Evolutionary conservation across 2,888 invertebrate species (phyloP).

Genomic region (Conus canariensis): DNA sequence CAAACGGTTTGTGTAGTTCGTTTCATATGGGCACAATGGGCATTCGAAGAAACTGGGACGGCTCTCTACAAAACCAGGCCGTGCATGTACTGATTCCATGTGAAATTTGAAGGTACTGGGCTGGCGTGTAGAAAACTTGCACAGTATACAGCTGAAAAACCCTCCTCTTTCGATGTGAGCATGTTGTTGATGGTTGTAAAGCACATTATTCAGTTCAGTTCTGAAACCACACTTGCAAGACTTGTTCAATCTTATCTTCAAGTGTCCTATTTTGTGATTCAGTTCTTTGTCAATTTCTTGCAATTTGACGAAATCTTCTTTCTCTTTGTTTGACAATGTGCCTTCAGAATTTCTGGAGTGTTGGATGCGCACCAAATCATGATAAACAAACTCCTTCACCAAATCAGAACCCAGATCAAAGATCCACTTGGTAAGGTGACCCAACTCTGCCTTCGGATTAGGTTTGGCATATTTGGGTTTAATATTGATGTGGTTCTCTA

Average conservation of each 20-base stretch:
- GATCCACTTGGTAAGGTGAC: conserved; percentile 88
- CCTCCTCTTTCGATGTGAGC: conserved; percentile 64
- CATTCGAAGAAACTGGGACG: conserved; percentile 94
- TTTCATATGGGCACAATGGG: conserved; percentile 95
- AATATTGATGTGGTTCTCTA: conserved; percentile 58
- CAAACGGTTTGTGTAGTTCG: conserved; percentile 93
- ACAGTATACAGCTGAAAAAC: conserved; percentile 88
- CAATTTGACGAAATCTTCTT: conserved; percentile 84
- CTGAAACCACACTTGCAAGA: conserved; percentile 68
- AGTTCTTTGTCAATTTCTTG: conserved; percentile 78
- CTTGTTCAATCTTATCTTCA: conserved; percentile 58
- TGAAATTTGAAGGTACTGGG: conserved; percentile 87
- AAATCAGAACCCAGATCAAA: conserved; percentile 93
- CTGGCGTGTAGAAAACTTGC: conserved; percentile 86
- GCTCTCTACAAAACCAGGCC: conserved; percentile 89
- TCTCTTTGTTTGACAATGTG: conserved; percentile 82
- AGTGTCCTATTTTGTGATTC: conserved; percentile 64
- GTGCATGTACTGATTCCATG: conserved; percentile 93
- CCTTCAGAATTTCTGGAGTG: conserved; percentile 84
- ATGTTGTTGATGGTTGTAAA: conserved; percentile 86
- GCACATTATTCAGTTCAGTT: conserved; percentile 66
- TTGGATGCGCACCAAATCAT: conserved; percentile 93
- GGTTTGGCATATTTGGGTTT: conserved; percentile 55
- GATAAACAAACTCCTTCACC: conserved; percentile 95
- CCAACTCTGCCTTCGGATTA: conserved; percentile 66